Evolutionary conservation across 2,888 invertebrate species (phyloP), one percentile per base, ranked within the genome.

Genomic region (Tethea ocularis): DNA sequence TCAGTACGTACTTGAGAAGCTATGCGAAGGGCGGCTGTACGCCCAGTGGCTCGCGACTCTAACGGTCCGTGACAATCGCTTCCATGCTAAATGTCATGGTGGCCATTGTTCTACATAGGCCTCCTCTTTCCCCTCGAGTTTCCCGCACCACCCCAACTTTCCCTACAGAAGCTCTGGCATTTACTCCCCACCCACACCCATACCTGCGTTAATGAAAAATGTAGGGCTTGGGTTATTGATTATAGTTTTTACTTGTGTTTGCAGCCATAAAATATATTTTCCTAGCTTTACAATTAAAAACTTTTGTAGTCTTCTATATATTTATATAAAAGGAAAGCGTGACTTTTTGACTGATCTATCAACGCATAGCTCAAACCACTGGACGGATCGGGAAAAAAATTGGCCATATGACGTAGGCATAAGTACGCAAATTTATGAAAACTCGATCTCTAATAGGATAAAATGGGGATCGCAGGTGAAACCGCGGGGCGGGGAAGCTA

Each of bases 21-120:
- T 74, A 72, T 76, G 82, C 77, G 77, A 77, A 81, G 80, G 81
- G 83, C 87, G 87, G 87, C 75, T 78, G 86, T 88, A 80, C 87
- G 88, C 84, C 81, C 79, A 77, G 85, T 84, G 84, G 85, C 80
- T 88, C 82, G 83, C 81, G 81, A 70, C 80, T 87, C 86, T 82
- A 90, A 87, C 91, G 87, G 89, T 79, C 88, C 91, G 88, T 88
- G 89, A 91, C 90, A 90, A 93, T 88, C 87, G 89, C 87, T 89
- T 91, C 90, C 90, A 90, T 90, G 89, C 89, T 92, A 92, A 92
- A 93, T 93, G 91, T 92, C 93, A 93, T 88, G 91, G 89, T 91
- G 84, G 88, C 89, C 83, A 92, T 92, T 93, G 93, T 92, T 92
- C 89, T 85, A 80, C 80, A 67, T 64, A 68, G 68, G 64, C 72